Evolutionary conservation across 2,113 vertebrate genomes (phyloP).

Genomic region (Microtus montanus): DNA sequence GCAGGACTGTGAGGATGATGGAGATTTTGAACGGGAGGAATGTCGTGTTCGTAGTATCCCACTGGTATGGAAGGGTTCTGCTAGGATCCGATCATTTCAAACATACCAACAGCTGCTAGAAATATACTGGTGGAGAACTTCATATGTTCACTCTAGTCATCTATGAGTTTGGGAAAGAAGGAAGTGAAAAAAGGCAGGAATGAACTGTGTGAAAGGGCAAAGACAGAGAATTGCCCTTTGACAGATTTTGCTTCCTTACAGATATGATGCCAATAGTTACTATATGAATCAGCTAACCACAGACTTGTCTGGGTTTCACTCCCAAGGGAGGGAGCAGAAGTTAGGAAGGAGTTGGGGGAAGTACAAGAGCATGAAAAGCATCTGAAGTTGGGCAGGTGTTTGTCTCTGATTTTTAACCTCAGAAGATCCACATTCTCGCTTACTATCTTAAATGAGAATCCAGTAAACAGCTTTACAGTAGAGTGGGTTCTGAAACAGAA

Average conservation of each 20-base stretch:
- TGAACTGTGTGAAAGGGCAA: constrained; percentile 66
- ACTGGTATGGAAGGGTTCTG: constrained; percentile 97
- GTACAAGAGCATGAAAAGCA: not conserved
- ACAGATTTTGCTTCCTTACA: constrained; percentile 20
- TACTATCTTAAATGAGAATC: constrained; percentile 42
- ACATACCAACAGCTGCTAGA: constrained; percentile 95
- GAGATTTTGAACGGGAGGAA: constrained; percentile 96
- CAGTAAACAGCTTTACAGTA: not conserved
- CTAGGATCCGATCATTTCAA: constrained; percentile 98
- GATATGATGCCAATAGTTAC: not conserved
- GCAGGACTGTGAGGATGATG: constrained; percentile 98
- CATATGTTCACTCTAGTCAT: constrained; percentile 74
- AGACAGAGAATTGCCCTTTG: constrained; percentile 10
- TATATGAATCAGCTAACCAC: not conserved
- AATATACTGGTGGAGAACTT: constrained; percentile 88
- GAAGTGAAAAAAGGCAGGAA: constrained; percentile 84
- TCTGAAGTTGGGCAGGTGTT: not conserved
- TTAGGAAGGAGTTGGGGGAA: not conserved
- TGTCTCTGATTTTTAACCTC: not conserved
- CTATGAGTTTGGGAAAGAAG: constrained; percentile 83
- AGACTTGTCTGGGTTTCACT: not conserved
- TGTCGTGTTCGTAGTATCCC: constrained; percentile 96
- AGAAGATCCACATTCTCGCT: not conserved
- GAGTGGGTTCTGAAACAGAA: constrained; percentile 34
- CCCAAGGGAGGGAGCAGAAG: not conserved